phyloP scores from a whole-genome alignment of 2,888 invertebrate species.

The Euproctis similis region DNA sequence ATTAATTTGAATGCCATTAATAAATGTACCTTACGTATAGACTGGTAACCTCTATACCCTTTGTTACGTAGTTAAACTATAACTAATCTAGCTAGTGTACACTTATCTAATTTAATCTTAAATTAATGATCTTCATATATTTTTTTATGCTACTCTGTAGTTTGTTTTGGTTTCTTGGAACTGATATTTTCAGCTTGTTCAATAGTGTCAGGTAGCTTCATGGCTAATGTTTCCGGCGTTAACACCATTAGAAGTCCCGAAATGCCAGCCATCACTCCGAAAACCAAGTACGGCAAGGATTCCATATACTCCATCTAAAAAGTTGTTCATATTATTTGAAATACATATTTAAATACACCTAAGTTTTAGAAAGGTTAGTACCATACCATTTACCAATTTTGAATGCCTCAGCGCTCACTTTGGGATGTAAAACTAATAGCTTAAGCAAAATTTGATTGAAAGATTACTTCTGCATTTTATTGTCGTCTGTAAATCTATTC shows the following conservation, averaged over 20 bases:
- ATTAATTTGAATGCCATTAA: too few relatives aligned
- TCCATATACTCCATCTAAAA: constrained; percentile 51
- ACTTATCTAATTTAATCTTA: not conserved
- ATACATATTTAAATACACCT: too few relatives aligned
- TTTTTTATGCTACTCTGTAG: constrained; percentile 1
- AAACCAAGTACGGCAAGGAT: constrained; percentile 70
- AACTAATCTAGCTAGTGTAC: not conserved
- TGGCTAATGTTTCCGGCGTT: constrained; percentile 76
- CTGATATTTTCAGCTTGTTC: constrained; percentile 68
- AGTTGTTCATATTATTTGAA: not conserved
- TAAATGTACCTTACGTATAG: too few relatives aligned
- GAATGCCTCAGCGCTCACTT: too few relatives aligned
- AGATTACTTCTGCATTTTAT: too few relatives aligned
- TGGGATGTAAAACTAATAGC: too few relatives aligned
- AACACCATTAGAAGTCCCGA: constrained; percentile 69
- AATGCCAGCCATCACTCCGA: constrained; percentile 63
- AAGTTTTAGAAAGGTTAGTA: too few relatives aligned
- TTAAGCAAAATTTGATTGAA: too few relatives aligned
- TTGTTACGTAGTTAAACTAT: too few relatives aligned
- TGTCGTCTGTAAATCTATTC: too few relatives aligned
- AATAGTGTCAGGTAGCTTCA: constrained; percentile 51
- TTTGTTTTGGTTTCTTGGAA: constrained; percentile 3
- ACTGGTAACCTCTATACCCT: too few relatives aligned
- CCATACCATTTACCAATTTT: too few relatives aligned
- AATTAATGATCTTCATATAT: not conserved